Base-by-base conservation (phyloP, 2,888 invertebrate genomes). In the Tortrix viridana region DNA sequence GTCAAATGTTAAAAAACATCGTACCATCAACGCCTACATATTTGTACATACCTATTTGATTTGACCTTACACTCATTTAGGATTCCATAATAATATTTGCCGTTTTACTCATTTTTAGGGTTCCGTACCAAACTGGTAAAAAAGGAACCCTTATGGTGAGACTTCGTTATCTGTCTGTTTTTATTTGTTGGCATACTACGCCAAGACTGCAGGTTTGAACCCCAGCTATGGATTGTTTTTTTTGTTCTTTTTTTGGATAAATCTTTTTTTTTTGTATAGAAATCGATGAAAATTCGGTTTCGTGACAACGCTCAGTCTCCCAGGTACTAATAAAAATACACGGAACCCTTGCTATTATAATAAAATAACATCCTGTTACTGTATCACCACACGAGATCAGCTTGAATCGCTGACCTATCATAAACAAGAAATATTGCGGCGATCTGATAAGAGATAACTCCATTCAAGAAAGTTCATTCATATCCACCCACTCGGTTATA, bases 391-490 rank as follows among this genome's bases (percentile, higher is more conserved):
- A 19, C 61, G 53, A 44, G 56, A 62, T 62, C 62, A 63, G 44
- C 48, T n/a, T 46, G 20, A 48, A 16, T 23, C n/a, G 32, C 58
- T 63, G 63, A 63, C 63, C 63, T 58, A 58, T 47, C 63, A 43
- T 63, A 48, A 46, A 63, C 47, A 63, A 52, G 53, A 63, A 48
- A 43, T 58, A 63, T 63, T 32, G 47, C 52, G 47, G 43, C 37
- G 56, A 62, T 56, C 23, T 57, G 57, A 57, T 58, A 48, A 53
- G 52, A 50, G 63, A 63, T 63, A 52, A 53, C 6, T 26, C 50
- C 62, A 62, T 62, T 62, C 56, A 62, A 16, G 56, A 23, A 1
- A 23, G 23, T 61, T 19, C 62, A 62, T 62, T 62, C 62, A 57
- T 52, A 56, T 43, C 37, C 50, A 16, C 58, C 32, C 49, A 59